Evolutionary conservation across 2,797 vertebrate genomes (phyloP), one percentile per base, ranked within the genome.

Genomic region (Anguilla megastoma): DNA sequence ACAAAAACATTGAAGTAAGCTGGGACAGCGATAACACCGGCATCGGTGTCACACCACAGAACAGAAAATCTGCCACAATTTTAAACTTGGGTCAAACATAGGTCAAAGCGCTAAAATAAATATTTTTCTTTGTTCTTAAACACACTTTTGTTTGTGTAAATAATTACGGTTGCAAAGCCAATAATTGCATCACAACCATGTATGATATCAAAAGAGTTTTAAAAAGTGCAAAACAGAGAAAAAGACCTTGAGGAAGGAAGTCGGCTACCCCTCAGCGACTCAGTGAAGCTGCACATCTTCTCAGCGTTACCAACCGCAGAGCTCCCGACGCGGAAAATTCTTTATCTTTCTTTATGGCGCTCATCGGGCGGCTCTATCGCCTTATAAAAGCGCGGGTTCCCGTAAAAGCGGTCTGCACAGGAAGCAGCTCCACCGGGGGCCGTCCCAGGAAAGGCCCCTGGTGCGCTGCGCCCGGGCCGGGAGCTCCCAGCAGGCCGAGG

Each of bases 351-450:
- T 88, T 90, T 76, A 87, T 84, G 33, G 79, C 88, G 82, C 79
- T 87, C 87, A 90, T 87, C 80, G 21, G 86, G 84, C 36, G 48
- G 86, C 89, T 88, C 83, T 18, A 33, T 79, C 71, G 86, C 14
- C 60, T 48, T 88, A 82, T 86, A 88, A 90, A 92, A 90, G 63
- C 66, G 21, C 16, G 50, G 2, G 48, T 85, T 60, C 54, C 87
- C 60, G 85, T 90, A 90, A 91, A 91, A 89, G 58, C 79, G 30
- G 36, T 80, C 58, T 58, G 85, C 82, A 45, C 33, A 86, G 80
- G 85, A 87, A 86, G 89, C 30, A 16, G 24, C 76, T 33, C 48
- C 33, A 54, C 71, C 27, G 54, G 56, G 69, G 36, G 7, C 83
- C 87, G 82, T 88, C 71, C 24, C 52, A 87, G 45, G 60, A 52